phyloP scores from a whole-genome alignment of 2,888 invertebrate genomes.

The Acleris laterana region DNA sequence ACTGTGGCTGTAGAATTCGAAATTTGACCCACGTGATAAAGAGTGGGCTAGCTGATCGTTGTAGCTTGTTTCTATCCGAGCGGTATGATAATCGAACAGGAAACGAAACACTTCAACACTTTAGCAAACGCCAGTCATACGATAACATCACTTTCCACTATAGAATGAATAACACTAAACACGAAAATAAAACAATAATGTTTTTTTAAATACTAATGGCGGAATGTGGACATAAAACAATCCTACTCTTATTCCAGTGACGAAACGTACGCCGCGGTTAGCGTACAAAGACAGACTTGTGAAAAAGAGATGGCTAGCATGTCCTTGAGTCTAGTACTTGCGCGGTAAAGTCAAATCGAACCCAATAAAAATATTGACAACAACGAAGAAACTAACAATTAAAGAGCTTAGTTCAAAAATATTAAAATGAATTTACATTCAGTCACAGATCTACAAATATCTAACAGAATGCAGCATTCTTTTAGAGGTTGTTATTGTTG shows the following conservation, averaged over 20 bases:
- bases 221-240: conserved; percentile 76
- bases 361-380: conserved; percentile 39
- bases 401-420: conserved; percentile 14
- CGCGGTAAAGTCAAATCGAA: conserved; percentile 80
- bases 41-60: conserved; percentile 74
- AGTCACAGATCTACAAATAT: conserved; percentile 28
- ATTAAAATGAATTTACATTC: conserved; percentile 28
- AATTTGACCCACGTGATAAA: conserved; percentile 84
- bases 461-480: conserved; percentile 31
- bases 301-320: conserved; percentile 63
- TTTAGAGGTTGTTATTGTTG: conserved; percentile 40
- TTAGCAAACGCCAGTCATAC: conserved; percentile 40
- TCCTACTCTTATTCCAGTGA: conserved; percentile 69
- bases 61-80: conserved; percentile 74
- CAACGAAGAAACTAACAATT: conserved; percentile 3
- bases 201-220: conserved; percentile 74
- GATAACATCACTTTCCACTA: conserved; percentile 23
- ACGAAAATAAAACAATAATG: conserved; percentile 58
- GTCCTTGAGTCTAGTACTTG: conserved; percentile 72
- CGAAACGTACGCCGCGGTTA: conserved; percentile 59
- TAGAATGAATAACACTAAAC: conserved; percentile 34
- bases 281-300: conserved; percentile 53
- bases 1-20: conserved; percentile 62
- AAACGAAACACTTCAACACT: conserved; percentile 76
- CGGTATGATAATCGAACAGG: conserved; percentile 72